A percentile compares a stretch with the other conserved stretches of the same genome.
Conservation (phyloP, 37 sponge, comb jelly and placozoan genomes). For the Beroe ovata region DNA sequence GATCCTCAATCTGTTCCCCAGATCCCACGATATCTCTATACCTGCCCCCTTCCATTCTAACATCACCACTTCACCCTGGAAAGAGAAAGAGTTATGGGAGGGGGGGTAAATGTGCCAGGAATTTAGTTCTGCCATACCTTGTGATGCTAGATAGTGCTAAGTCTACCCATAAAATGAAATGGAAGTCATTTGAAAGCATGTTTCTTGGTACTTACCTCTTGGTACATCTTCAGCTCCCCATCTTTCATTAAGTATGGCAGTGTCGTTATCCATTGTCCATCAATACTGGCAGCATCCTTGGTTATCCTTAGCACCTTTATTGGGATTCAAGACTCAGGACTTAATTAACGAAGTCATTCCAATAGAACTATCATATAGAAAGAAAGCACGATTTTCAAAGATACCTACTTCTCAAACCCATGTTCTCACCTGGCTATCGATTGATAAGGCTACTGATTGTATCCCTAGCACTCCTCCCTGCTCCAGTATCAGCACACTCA, state of each 20-base stretch:
- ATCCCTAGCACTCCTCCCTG: not conserved
- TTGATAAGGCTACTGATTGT: slow-evolving; percentile 6
- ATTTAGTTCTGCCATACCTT: no score
- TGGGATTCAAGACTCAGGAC: not conserved
- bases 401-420: no score
- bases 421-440: not conserved
- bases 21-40: slow-evolving; percentile 44
- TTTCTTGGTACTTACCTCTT: slow-evolving; percentile 6
- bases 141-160: no score
- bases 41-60: slow-evolving; percentile 64
- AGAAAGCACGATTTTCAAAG: no score
- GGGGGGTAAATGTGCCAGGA: no score
- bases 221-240: slow-evolving; percentile 43
- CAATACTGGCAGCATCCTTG: slow-evolving; percentile 40
- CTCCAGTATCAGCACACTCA: slow-evolving; percentile 14
- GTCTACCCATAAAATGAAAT: no score
- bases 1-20: not conserved
- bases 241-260: slow-evolving; percentile 12
- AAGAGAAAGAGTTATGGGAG: no score
- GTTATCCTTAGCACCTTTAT: slow-evolving; percentile 65
- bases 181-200: no score
- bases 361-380: no score
- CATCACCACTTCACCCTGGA: slow-evolving; percentile 11
- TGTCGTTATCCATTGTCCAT: slow-evolving; percentile 15
- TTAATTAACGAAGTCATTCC: not conserved